Percentiles rank a stretch among this genome's conserved stretches.
Evolutionary conservation across 2,888 invertebrate species (phyloP).

Genomic region (Melikaiella ostensackeni): DNA sequence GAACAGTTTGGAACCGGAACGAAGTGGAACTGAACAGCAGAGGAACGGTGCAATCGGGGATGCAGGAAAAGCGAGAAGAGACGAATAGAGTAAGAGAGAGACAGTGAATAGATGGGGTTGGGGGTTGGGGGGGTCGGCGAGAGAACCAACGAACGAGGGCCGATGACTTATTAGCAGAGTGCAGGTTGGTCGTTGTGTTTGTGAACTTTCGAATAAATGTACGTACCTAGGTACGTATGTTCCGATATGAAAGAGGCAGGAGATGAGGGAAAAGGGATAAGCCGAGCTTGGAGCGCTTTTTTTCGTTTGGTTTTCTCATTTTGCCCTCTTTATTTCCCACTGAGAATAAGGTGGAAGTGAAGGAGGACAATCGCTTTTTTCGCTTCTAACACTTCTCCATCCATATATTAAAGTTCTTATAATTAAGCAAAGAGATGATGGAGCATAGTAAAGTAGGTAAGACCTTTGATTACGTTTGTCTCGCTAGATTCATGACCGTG

Average conservation of each 20-base stretch:
- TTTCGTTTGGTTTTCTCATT: not conserved
- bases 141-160: constrained; percentile 56
- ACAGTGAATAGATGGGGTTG: constrained; percentile 39
- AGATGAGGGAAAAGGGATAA: constrained; percentile 1
- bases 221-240: constrained; percentile 47
- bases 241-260: constrained; percentile 42
- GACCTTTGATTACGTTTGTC: no score
- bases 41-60: constrained; percentile 37
- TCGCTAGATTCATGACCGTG: no score
- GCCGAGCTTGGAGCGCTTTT: constrained; percentile 42
- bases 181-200: constrained; percentile 58
- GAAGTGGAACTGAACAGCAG: constrained; percentile 44
- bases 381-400: no score
- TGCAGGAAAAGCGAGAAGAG: constrained; percentile 39
- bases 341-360: not conserved
- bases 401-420: no score
- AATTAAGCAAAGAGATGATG: no score
- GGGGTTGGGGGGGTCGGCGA: constrained; percentile 40
- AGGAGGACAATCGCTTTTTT: no score
- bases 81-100: constrained; percentile 45
- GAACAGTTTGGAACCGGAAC: constrained; percentile 31
- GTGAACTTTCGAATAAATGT: constrained; percentile 62
- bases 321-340: not conserved
- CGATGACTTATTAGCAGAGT: constrained; percentile 64
- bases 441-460: no score